Evolutionary conservation across 2,888 invertebrate genomes (phyloP), one percentile per base, ranked within the genome.

Genomic region (Rhodophaea formosa): DNA sequence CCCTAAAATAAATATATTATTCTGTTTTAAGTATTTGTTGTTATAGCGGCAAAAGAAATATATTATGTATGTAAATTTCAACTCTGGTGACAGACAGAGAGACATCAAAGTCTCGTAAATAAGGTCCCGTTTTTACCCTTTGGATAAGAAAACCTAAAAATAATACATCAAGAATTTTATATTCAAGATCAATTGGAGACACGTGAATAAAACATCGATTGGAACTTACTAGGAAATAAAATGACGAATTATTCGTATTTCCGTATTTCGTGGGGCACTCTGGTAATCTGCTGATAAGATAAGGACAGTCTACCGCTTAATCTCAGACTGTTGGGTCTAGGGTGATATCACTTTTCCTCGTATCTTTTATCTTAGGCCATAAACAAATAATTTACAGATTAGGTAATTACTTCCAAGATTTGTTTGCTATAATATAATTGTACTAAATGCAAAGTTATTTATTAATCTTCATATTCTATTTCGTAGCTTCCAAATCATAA

Each of bases 231-330:
- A 15, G 32, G 30, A 32, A 49, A 49, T 49, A 8, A 49, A 32
- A 32, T 49, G 32, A 32, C 49, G 10, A 16, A 49, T 49, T 32
- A n/a, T 53, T n/a, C n/a, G 8, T 14, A 29, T 42, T 53, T 53
- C 53, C 53, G 53, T 29, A 29, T 43, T 29, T 53, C 43, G 52
- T 59, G 35, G 54, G 45, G 30, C 39, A 51, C 47, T 23, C n/a
- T 23, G 17, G 17, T 46, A 46, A 51, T 51, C 35, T 39, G 30
- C 15, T 45, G 58, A 59, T 59, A 55, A 56, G 58, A 54, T 54
- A 43, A 53, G 43, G n/a, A 39, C 44, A 35, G 58, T 58, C 58
- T 58, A 54, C 42, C 17, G n/a, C 29, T 10, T 54, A 54, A 54
- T 58, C 45, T 39, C 16, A 17, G 43, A 6, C 32, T 32, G 45